A percentile compares a stretch with the other conserved stretches of the same genome.
These are phyloP conservation scores for Pinctada fucata DNA, from an alignment of 2,888 invertebrate species.

Conservation along the genomic window DNA sequence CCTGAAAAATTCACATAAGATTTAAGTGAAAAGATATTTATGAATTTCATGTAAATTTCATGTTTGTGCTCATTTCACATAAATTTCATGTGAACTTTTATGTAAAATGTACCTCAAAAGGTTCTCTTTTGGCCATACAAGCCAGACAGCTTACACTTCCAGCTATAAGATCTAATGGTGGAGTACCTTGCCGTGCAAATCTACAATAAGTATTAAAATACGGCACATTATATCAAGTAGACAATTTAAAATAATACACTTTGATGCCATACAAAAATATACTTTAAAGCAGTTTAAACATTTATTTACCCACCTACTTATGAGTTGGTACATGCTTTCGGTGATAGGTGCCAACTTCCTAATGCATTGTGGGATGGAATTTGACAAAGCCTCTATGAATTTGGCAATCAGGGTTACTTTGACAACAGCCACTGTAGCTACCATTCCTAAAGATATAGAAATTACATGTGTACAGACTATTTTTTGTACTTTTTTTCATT, in stretches of 20 bases:
- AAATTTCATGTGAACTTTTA: no score
- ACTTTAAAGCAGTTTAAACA: neutral
- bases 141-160: constrained; percentile 68
- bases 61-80: no score
- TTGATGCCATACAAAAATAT: neutral
- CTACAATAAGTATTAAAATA: constrained; percentile 45
- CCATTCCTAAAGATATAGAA: constrained; percentile 67
- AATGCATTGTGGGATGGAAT: constrained; percentile 56
- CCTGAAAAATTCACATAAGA: no score
- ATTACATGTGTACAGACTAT: no score
- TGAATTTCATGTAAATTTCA: no score
- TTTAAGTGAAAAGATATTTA: no score
- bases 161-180: constrained; percentile 70
- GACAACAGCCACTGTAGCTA: constrained; percentile 56
- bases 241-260: no score
- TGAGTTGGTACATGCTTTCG: constrained; percentile 58
- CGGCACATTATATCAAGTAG: neutral
- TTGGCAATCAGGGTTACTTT: constrained; percentile 61
- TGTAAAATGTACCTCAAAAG: constrained; percentile 56
- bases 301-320: constrained; percentile 59
- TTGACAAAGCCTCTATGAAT: constrained; percentile 62
- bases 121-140: constrained; percentile 61
- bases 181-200: constrained; percentile 65
- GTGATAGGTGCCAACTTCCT: constrained; percentile 60
- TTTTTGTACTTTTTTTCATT: no score